Evolutionary conservation across 1,140 invertebrate genomes (phyloP), one percentile per base, ranked within the genome.

Genomic region (Nylanderia fulva): DNA sequence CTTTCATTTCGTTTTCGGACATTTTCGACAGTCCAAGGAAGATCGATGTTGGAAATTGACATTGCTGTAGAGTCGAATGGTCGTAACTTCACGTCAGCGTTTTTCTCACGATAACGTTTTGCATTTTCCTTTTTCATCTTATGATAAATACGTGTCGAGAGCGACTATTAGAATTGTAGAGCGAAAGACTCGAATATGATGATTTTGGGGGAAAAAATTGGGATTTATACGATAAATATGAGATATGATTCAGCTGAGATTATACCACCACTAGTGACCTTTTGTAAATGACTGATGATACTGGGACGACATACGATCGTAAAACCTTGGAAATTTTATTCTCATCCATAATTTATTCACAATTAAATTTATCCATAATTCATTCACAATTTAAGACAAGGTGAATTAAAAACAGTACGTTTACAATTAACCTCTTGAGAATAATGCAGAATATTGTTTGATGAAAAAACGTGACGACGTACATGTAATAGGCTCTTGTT

Each of bases 21-120:
- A 71, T 52, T 58, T 33, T 29, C 66, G 36, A 48, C 52, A 58
- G 52, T n/a, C 42, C 54, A 39, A 42, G 21, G n/a, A 42, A 58
- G 77, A 82, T 82, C 66, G 77, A 82, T 82, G 77, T 11, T 60
- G 36, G n/a, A 69, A 82, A 82, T 82, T 82, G 58, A 82, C 52
- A 71, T 33, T 82, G 52, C 76, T 79, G 33, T 48, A 61, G 66
- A 15, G 29, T 33, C 61, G 45, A 56, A 80, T 24, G 18, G 66
- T 24, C 66, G 66, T 33, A 80, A 52, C 66, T 71, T 45, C 36
- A 36, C 36, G 77, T 15, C 48, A 64, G 39, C 52, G 52, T 58
- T 82, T n/a, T 48, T 13, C n/a, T 71, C 52, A 56, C 33, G 36
- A 54, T 42, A 68, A 58, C 27, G 66, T 80, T n/a, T n/a, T 27